Conservation (phyloP, 2,797 vertebrate genomes). For the Mycteria americana region DNA sequence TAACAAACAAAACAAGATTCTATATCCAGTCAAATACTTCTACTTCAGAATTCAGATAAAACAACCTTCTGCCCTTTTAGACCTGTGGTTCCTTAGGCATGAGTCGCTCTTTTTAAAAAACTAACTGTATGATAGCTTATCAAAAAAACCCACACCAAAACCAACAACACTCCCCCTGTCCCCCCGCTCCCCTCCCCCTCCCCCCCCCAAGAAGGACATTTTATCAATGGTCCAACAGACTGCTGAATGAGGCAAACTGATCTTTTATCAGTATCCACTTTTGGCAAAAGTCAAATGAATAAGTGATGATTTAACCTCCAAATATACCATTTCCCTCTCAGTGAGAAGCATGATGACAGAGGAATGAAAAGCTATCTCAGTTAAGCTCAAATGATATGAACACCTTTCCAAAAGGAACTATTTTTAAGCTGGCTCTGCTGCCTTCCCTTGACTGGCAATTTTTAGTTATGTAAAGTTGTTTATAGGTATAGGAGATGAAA, state of each 20-base stretch:
- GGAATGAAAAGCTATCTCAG: neutral
- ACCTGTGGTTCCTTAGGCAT: neutral
- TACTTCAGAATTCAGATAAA: neutral
- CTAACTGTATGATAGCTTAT: neutral
- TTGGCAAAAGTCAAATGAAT: neutral
- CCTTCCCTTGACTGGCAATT: neutral
- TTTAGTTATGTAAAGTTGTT: neutral
- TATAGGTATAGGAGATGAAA: neutral
- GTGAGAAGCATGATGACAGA: neutral
- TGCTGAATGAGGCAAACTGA: neutral
- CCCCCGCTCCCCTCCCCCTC: accelerated
- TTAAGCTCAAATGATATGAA: neutral
- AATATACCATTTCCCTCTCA: neutral
- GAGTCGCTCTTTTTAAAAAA: neutral
- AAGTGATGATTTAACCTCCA: neutral
- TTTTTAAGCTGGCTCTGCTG: neutral
- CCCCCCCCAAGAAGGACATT: neutral
- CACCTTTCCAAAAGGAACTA: neutral
- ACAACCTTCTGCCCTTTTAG: neutral
- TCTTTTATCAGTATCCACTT: neutral
- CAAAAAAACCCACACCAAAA: neutral
- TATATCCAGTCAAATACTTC: neutral
- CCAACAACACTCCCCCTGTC: neutral
- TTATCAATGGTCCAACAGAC: neutral
- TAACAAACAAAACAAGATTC: neutral